A percentile compares a stretch with the other conserved stretches of the same genome.
phyloP scores from a whole-genome alignment of 2,797 vertebrate species.

The Kryptolebias ocellatus region DNA sequence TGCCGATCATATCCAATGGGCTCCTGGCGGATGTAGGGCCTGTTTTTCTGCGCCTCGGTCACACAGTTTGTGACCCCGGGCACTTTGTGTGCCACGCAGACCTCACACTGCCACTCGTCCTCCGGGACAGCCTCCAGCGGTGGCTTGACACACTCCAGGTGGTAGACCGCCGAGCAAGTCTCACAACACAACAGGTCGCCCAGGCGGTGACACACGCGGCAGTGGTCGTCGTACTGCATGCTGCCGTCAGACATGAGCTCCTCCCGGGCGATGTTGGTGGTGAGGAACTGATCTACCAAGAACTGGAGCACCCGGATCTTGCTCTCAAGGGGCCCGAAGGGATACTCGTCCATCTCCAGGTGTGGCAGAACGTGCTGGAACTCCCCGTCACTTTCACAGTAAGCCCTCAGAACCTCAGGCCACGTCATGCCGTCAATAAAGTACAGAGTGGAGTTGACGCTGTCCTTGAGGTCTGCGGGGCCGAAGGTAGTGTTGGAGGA shows the following conservation, averaged over 20 bases:
- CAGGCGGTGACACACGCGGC: constrained; percentile 96
- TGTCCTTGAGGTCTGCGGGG: constrained; percentile 97
- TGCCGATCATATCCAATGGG: constrained; percentile 96
- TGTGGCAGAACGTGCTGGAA: constrained; percentile 92
- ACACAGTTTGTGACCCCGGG: constrained; percentile 95
- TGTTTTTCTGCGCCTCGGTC: constrained; percentile 94
- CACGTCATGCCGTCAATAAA: constrained; percentile 99
- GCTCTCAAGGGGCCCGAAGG: constrained; percentile 91
- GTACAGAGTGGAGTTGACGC: constrained; percentile 96
- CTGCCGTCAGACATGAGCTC: constrained; percentile 97
- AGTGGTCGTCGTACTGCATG: constrained; percentile 97
- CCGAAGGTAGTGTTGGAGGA: constrained; percentile 98
- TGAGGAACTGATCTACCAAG: constrained; percentile 96
- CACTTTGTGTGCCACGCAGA: constrained; percentile 96
- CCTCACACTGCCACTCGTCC: constrained; percentile 99
- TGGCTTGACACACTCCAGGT: constrained; percentile 96
- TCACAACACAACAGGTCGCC: constrained; percentile 98
- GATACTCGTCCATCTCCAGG: constrained; percentile 93
- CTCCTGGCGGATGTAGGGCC: constrained; percentile 94
- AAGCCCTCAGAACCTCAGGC: constrained; percentile 96
- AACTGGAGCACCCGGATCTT: constrained; percentile 98
- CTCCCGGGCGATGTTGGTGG: constrained; percentile 96
- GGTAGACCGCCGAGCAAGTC: constrained; percentile 97
- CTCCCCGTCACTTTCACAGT: constrained; percentile 96
- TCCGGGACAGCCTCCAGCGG: constrained; percentile 94